phyloP scores from a whole-genome alignment of 1,140 invertebrate genomes.

The Hypothenemus hampei region DNA sequence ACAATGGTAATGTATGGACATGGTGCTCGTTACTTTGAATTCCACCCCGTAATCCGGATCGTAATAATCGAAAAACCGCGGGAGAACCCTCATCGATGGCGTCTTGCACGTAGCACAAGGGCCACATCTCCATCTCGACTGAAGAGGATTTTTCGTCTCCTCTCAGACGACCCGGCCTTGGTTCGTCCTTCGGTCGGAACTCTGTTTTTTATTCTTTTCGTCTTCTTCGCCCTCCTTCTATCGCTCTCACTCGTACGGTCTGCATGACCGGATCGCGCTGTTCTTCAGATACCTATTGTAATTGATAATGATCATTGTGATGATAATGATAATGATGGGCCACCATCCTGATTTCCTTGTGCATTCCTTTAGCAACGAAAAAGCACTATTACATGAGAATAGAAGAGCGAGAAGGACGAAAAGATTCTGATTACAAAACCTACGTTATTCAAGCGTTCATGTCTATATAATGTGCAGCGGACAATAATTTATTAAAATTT shows the following conservation, averaged over 20 bases:
- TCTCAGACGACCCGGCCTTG: slow-evolving; percentile 41
- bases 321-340: slow-evolving; percentile 20
- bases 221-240: slow-evolving; percentile 8
- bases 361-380: slow-evolving; percentile 41
- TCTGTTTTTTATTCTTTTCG: slow-evolving; percentile 3
- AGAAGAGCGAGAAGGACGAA: background rate
- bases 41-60: too few relatives aligned
- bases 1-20: slow-evolving; percentile 5
- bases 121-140: slow-evolving; percentile 43
- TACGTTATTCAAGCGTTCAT: too few relatives aligned
- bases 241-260: background rate
- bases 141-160: too few relatives aligned
- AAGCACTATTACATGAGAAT: background rate
- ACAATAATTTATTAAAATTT: too few relatives aligned
- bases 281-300: too few relatives aligned
- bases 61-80: slow-evolving; percentile 52
- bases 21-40: background rate
- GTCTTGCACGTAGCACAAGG: slow-evolving; percentile 45
- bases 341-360: slow-evolving; percentile 54
- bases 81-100: slow-evolving; percentile 50
- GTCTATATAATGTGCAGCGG: too few relatives aligned
- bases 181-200: slow-evolving; percentile 47
- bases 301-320: too few relatives aligned
- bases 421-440: too few relatives aligned
- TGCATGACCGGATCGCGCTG: too few relatives aligned